These are phyloP conservation scores for Holacanthella duospinosa DNA, from an alignment of 2,888 invertebrate species.

Conservation along the genomic window DNA sequence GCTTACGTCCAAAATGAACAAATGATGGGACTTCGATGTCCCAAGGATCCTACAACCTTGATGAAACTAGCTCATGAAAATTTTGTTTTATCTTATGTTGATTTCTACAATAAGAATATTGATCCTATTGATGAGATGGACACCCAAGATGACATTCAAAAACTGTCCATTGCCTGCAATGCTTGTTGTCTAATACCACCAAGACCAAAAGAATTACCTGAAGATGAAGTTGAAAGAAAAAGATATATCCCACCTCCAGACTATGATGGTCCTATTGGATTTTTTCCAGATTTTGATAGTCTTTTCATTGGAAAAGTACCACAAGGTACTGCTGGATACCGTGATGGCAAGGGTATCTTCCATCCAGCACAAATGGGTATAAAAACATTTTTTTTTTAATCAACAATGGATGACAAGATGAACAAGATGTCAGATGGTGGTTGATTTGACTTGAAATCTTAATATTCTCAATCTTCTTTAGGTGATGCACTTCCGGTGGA, in stretches of 20 bases:
- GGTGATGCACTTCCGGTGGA: not conserved
- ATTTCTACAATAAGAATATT: not conserved
- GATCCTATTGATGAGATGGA: not conserved
- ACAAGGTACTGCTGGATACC: not conserved
- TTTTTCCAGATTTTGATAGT: not conserved
- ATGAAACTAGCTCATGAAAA: not conserved
- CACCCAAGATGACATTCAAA: not conserved
- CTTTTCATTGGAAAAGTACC: not conserved
- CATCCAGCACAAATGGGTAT: constrained; percentile 1
- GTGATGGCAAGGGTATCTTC: not conserved
- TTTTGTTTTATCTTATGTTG: not conserved
- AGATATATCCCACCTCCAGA: not conserved
- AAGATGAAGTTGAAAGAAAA: not conserved
- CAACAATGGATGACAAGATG: too few relatives aligned
- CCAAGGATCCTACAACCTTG: not conserved
- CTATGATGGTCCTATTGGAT: not conserved
- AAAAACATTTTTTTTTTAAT: too few relatives aligned
- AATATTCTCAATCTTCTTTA: not conserved
- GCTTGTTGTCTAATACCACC: not conserved
- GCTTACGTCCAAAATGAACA: too few relatives aligned
- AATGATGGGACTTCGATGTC: not conserved
- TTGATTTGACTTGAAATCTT: not conserved
- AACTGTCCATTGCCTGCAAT: not conserved
- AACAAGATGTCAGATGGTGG: too few relatives aligned
- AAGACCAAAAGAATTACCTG: not conserved